Base-by-base conservation (phyloP, 37 sponge, comb jelly and placozoan species). In the Hexactinellida sp. region DNA sequence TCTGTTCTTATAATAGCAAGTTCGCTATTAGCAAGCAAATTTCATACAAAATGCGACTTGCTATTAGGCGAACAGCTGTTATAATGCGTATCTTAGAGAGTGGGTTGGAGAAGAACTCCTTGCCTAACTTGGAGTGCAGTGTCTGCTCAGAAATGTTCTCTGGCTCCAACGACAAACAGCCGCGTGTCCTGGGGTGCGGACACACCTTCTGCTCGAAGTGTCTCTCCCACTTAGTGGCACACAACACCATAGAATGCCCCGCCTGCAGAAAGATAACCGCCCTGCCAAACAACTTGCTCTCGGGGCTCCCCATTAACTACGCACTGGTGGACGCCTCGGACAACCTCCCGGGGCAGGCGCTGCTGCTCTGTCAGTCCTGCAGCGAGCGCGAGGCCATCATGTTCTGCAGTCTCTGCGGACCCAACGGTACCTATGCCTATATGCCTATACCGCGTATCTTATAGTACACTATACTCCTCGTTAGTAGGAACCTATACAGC, bases 201-300 rank as follows among this genome's bases (percentile, higher is more conserved):
- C 92, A 92, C 84, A 92, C 92, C 0, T 88, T 86, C 90, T 90
- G 92, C 38, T 82, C 88, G n/a, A 87, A 86, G 25, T 92, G 92
- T 47, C 87, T 92, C 16, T 19, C 37, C 30, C 37, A 54, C 0
- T 38, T 85, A 36, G 39, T 84, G 3, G 1, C 55, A 30, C 38
- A 35, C 0, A 37, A 39, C 36, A 82, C 87, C 0, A 85, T 92
- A 51, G 84, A 88, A 55, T 92, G 92, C 36, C 90, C 92, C 28
- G 36, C 87, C 13, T 92, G 92, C 83, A 28, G 82, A 38, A 5
- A 0, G 9, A n/a, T 34, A 7, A 89, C 89, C 52, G 9, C 83
- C 7, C 54, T 89, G 0, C 0, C 85, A 9, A 52, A 51, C 36
- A 88, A 85, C 0, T 86, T 87, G 47, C 55, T 87, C 10, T 55